phyloP scores from a whole-genome alignment of 1,140 invertebrate species.

The Hylyphantes graminicola region DNA sequence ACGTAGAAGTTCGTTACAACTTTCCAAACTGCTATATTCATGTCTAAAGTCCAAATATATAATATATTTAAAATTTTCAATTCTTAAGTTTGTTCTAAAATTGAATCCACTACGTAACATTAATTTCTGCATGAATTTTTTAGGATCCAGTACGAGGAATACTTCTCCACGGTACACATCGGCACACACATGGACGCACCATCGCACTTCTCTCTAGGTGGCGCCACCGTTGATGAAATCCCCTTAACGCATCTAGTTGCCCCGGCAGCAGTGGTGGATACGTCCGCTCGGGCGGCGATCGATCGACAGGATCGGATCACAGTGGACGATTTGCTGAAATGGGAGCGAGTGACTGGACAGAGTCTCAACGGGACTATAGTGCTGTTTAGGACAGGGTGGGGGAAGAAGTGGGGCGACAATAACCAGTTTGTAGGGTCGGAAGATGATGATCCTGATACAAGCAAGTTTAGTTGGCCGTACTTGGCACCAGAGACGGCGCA shows the following conservation, averaged over 20 bases:
- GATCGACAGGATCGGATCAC: not conserved
- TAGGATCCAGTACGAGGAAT: slow-evolving; percentile 73
- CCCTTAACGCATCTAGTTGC: slow-evolving; percentile 73
- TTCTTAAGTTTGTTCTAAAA: no score
- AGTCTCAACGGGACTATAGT: slow-evolving; percentile 67
- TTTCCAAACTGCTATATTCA: no score
- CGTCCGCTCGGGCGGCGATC: slow-evolving; percentile 66
- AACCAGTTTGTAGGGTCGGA: slow-evolving; percentile 61
- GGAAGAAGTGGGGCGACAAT: slow-evolving; percentile 63
- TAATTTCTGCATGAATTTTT: not conserved
- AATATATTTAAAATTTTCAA: no score
- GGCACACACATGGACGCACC: slow-evolving; percentile 79
- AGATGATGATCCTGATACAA: slow-evolving; percentile 10
- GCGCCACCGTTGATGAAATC: slow-evolving; percentile 73
- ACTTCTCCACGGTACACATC: slow-evolving; percentile 73
- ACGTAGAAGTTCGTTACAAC: no score
- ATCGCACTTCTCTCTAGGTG: slow-evolving; percentile 72
- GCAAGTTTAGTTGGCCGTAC: slow-evolving; percentile 67
- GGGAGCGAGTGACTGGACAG: slow-evolving; percentile 69
- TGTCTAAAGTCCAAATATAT: no score
- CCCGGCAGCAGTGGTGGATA: slow-evolving; percentile 72
- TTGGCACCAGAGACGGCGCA: slow-evolving; percentile 70
- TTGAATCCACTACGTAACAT: no score
- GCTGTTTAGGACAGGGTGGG: slow-evolving; percentile 73
- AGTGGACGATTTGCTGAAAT: slow-evolving; percentile 66